Conservation (phyloP, 2,888 invertebrate genomes). For the Drosophila diplacantha region DNA sequence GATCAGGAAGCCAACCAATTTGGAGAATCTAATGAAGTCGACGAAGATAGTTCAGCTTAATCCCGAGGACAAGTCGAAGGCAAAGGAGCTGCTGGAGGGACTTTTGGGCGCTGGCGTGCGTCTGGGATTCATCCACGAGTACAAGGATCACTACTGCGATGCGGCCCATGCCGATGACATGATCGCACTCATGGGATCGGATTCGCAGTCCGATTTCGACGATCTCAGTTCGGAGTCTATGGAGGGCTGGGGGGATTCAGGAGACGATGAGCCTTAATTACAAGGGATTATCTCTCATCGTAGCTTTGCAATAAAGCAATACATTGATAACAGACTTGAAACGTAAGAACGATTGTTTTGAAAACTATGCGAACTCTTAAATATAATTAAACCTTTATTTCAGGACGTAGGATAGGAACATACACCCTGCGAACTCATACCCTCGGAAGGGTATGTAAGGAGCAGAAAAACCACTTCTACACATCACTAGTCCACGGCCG, state of each 20-base stretch:
- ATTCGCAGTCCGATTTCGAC: neutral
- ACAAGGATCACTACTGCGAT: slow-evolving; percentile 15
- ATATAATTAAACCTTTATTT: neutral
- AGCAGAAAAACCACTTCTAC: neutral
- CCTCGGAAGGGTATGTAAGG: neutral
- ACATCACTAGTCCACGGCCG: neutral
- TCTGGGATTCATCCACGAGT: slow-evolving; percentile 21
- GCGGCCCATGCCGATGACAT: slow-evolving; percentile 21
- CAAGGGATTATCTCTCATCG: neutral
- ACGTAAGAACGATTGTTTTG: neutral
- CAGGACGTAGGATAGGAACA: neutral
- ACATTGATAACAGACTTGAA: neutral
- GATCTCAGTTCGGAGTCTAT: slow-evolving; percentile 1
- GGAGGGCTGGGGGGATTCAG: neutral
- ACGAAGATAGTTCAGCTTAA: neutral
- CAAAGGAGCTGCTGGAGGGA: neutral
- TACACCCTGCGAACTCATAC: neutral
- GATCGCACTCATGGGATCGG: neutral
- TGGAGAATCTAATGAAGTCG: slow-evolving; percentile 7
- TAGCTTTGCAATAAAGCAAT: neutral
- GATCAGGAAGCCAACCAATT: slow-evolving; percentile 22
- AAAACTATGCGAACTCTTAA: neutral
- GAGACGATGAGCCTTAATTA: neutral
- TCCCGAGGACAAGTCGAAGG: neutral
- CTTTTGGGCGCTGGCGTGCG: slow-evolving; percentile 16